A percentile compares a stretch with the other conserved stretches of the same genome.
phyloP scores from a whole-genome alignment of 2,113 vertebrate genomes.

The Corvus moneduloides region DNA sequence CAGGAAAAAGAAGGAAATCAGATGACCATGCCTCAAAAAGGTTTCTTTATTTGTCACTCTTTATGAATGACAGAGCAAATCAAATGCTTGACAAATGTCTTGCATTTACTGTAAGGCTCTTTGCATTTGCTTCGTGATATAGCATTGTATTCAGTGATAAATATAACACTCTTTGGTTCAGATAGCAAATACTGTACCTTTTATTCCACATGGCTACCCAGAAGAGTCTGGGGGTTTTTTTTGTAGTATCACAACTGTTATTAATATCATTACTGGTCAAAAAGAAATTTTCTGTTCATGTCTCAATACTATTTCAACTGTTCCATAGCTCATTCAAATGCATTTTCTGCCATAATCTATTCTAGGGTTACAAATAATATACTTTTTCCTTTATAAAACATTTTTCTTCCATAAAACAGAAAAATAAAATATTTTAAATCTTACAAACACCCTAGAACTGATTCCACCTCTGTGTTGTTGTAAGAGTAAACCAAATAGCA shows the following conservation, averaged over 20 bases:
- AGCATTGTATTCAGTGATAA: background rate
- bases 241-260: background rate
- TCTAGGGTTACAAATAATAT: background rate
- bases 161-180: background rate
- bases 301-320: background rate
- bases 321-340: background rate
- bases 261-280: background rate
- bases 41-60: background rate
- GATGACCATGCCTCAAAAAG: background rate
- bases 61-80: background rate
- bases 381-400: background rate
- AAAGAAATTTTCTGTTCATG: background rate
- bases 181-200: background rate
- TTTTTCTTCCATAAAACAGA: background rate
- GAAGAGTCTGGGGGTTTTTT: background rate
- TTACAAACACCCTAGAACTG: background rate
- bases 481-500: background rate
- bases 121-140: background rate
- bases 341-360: background rate
- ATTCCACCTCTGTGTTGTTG: background rate
- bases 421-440: background rate
- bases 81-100: background rate
- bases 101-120: background rate
- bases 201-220: background rate
- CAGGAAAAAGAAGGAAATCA: background rate